Evolutionary conservation across 2,888 invertebrate species (phyloP), one percentile per base, ranked within the genome.

Genomic region (Caradrina kadenii): DNA sequence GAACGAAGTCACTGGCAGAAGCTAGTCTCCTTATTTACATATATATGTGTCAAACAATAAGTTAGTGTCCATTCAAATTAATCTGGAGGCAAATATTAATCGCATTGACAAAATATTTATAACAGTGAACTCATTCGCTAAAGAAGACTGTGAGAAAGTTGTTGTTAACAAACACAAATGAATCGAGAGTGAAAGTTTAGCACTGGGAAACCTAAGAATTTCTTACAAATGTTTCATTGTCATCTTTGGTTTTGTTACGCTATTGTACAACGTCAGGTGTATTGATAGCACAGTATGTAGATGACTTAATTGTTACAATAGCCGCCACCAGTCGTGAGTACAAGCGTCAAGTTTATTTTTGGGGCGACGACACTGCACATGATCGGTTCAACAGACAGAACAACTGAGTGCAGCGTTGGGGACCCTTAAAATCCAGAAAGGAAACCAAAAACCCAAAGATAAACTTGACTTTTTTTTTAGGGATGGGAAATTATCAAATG

Each of bases 101-200:
- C 0, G 13, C 49, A 62, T 63, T 63, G 45, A 66, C 56, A 65
- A 56, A 76, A 69, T 21, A 54, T 35, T 71, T 17, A 31, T 76
- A 72, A 76, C 42, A 70, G 63, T 73, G 66, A 26, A 59, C 64
- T 74, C 80, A 82, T 81, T 79, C 66, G 26, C 22, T 19, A 63
- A 84, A 85, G 82, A 90, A 88, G 87, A 88, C 85, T 88, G 89
- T 92, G 93, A 86, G 94, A 94, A 93, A 92, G 90, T 89, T 86
- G 83, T 85, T 83, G 75, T 83, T 88, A 90, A 88, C 88, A 87
- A 79, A 83, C 81, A 79, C 89, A 90, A 93, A 91, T 91, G 88
- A 88, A 91, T 88, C 73, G 88, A 89, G 84, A 90, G 94, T 88
- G 94, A 94, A 94, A 94, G 93, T 86, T 63, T 81, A 82, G 86